Percentiles rank a stretch among this genome's conserved stretches.
phyloP scores from a whole-genome alignment of 2,113 vertebrate genomes.

The Poicephalus meyeri region DNA sequence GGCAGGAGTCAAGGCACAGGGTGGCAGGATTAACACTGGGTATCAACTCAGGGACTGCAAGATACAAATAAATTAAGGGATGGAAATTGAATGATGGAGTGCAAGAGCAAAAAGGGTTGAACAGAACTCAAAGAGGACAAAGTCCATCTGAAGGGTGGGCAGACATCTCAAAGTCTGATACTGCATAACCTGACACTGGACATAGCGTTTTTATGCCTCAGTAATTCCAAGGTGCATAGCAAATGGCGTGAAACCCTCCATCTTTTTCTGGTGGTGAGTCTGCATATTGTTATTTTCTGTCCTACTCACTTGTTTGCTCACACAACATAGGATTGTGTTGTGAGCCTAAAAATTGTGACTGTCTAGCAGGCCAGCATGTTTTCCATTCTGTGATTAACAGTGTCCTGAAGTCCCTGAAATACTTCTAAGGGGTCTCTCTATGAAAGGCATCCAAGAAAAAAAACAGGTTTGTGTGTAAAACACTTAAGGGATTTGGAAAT shows the following conservation, averaged over 20 bases:
- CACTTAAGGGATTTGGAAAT: neutral
- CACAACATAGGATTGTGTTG: neutral
- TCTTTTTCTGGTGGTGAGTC: neutral
- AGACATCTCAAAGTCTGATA: neutral
- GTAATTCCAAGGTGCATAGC: neutral
- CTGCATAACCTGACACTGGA: neutral
- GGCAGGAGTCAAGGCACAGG: neutral
- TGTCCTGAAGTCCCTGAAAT: neutral
- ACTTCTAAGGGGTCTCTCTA: neutral
- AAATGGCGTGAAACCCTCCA: neutral
- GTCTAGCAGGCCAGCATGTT: neutral
- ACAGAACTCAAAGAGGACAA: neutral
- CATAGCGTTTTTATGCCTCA: neutral
- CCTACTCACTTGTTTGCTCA: neutral
- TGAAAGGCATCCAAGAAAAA: neutral
- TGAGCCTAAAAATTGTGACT: neutral
- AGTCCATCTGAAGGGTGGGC: neutral
- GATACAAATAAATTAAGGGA: neutral
- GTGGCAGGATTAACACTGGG: neutral
- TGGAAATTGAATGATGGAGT: neutral
- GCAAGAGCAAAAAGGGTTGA: neutral
- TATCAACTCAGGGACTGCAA: neutral
- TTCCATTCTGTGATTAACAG: neutral
- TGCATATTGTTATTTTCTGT: neutral
- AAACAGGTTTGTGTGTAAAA: neutral